Conservation (phyloP, 2,888 invertebrate species). For the Drosophila macrospina region DNA sequence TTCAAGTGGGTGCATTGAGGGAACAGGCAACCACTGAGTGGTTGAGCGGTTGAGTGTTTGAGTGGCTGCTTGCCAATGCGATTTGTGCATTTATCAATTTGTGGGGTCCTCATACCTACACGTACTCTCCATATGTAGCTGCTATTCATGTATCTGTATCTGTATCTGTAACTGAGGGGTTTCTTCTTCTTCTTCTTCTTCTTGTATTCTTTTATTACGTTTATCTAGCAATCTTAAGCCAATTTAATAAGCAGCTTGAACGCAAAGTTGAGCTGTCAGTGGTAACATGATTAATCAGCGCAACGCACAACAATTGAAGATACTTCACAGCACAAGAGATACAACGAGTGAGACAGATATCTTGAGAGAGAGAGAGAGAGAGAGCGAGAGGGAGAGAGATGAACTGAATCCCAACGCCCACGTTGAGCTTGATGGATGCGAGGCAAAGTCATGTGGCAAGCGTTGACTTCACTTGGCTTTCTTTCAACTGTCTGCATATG, state of each 20-base stretch:
- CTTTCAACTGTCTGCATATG: constrained; percentile 18
- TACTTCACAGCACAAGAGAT: constrained; percentile 28
- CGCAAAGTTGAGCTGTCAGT: constrained; percentile 80
- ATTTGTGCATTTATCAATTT: constrained; percentile 76
- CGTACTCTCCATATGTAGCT: constrained; percentile 48
- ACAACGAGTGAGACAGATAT: constrained; percentile 18
- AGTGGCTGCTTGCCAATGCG: constrained; percentile 28
- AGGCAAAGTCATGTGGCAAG: constrained; percentile 44
- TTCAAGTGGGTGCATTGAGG: constrained; percentile 67
- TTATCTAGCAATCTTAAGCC: constrained; percentile 79
- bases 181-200: constrained; percentile 1
- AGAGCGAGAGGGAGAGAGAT: constrained; percentile 2
- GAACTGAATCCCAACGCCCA: constrained; percentile 47
- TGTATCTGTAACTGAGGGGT: constrained; percentile 19
- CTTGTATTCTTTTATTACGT: constrained; percentile 48
- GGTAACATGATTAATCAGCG: constrained; percentile 79
- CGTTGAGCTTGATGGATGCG: constrained; percentile 56
- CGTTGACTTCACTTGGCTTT: constrained; percentile 45
- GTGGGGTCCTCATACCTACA: constrained; percentile 77
- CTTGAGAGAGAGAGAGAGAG: not conserved
- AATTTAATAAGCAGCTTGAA: constrained; percentile 77
- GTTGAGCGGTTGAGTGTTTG: constrained; percentile 14
- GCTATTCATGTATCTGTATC: constrained; percentile 20
- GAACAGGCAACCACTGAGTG: constrained; percentile 32
- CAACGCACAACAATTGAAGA: constrained; percentile 71